Conservation (phyloP, 2,113 vertebrate species). For the Mugil cephalus region DNA sequence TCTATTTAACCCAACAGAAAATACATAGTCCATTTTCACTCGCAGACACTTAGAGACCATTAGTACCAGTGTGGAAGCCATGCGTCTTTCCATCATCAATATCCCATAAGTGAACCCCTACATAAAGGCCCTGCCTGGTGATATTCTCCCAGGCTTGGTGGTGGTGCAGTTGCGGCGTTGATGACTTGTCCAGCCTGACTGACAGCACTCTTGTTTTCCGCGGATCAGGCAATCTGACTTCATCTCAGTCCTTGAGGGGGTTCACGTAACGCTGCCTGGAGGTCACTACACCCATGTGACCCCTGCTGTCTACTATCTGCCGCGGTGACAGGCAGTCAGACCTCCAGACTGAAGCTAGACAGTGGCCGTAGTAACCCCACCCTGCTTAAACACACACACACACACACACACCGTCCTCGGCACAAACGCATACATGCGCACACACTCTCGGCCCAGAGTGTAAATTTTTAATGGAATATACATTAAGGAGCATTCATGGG, state of each 20-base stretch:
- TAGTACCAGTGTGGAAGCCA: constrained; percentile 60
- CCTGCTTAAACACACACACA: constrained; percentile 26
- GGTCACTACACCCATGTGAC: constrained; percentile 77
- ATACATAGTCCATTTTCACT: constrained; percentile 54
- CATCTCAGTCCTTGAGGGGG: constrained; percentile 77
- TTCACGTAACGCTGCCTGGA: constrained; percentile 77
- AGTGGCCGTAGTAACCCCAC: constrained; percentile 46
- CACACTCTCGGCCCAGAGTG: constrained; percentile 38
- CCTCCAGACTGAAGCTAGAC: constrained; percentile 51
- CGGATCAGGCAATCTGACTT: constrained; percentile 87
- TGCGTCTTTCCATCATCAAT: constrained; percentile 72
- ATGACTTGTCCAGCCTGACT: constrained; percentile 74
- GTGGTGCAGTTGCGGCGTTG: constrained; percentile 40
- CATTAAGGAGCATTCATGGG: constrained; percentile 80
- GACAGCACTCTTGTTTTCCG: constrained; percentile 85
- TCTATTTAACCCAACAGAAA: constrained; percentile 69
- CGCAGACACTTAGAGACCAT: constrained; percentile 79
- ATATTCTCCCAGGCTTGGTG: constrained; percentile 57
- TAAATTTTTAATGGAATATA: constrained; percentile 85
- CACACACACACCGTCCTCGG: not conserved
- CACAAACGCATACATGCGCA: not conserved
- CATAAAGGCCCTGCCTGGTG: constrained; percentile 36
- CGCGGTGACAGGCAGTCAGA: constrained; percentile 21
- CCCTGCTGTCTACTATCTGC: constrained; percentile 44
- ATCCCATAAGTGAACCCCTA: constrained; percentile 73